Base-by-base conservation (phyloP, 2,113 vertebrate genomes). In the Perca fluviatilis region DNA sequence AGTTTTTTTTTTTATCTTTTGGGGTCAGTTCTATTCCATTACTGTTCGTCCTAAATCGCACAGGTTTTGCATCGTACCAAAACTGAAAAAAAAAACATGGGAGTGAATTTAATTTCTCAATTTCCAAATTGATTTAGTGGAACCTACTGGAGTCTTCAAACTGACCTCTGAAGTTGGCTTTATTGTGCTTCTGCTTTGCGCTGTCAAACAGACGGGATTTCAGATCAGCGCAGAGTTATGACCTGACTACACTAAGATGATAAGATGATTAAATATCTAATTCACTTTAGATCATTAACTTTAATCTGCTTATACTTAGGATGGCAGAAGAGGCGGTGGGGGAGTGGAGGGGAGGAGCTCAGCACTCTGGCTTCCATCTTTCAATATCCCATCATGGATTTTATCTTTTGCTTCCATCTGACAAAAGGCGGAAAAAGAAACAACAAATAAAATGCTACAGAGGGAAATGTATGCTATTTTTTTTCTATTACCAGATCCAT, bases 231-330 rank as follows among this genome's bases (percentile, higher is more conserved):
- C 82, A 27, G 84, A 88, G 89, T 91, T 91, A 89, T 91, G 94
- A 90, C 91, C 92, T 84, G 90, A 81, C 88, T 84, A 88, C 40
- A 25, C 89, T 93, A 87, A 94, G 91, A 94, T 93, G 92, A 93
- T 94, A 94, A 94, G 93, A 94, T 94, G 94, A 94, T 94, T 94
- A 94, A 94, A 94, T 94, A 93, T 94, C 94, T 94, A 94, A 94
- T 93, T 94, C 93, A 94, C 93, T 94, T 94, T 92, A 93, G 87
- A 91, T 93, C 92, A 94, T 93, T 94, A 93, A 94, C 89, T 93
- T 92, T 94, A 94, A 94, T 94, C 93, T 93, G 88, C 93, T 94
- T 93, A 93, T 90, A 85, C 84, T 91, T 86, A 85, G 82, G 65
- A 92, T 11, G 80, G 84, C 84, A 89, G 88, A 79, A 16, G 80